Conservation (phyloP, 2,888 invertebrate species). For the Philhelius pedissequus region DNA sequence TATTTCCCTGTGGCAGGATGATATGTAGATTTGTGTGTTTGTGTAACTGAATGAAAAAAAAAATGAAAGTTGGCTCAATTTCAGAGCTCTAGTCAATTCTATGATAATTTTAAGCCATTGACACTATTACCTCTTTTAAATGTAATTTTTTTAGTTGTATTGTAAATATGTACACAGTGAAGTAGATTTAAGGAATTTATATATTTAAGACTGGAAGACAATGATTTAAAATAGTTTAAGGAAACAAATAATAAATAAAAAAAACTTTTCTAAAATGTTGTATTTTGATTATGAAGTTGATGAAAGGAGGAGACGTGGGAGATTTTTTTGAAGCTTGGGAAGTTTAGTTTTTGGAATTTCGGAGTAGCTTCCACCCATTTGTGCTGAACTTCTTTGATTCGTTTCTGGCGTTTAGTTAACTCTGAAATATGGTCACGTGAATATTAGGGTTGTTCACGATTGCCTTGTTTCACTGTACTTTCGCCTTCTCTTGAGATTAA, state of each 20-base stretch:
- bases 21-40: conserved; percentile 68
- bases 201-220: conserved; percentile 71
- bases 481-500: too few species aligned
- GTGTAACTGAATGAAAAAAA: not conserved
- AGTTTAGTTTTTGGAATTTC: too few species aligned
- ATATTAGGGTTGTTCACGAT: too few species aligned
- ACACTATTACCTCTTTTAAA: conserved; percentile 57
- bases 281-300: too few species aligned
- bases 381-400: too few species aligned
- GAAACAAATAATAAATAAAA: conserved; percentile 48
- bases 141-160: conserved; percentile 21
- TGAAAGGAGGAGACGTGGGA: too few species aligned
- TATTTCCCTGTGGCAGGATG: conserved; percentile 77
- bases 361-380: too few species aligned
- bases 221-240: conserved; percentile 69
- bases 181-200: not conserved
- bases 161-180: conserved; percentile 64
- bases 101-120: conserved; percentile 53
- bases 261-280: not conserved
- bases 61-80: not conserved
- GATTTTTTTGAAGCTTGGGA: too few species aligned
- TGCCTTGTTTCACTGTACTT: too few species aligned
- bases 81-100: conserved; percentile 52
- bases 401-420: too few species aligned
- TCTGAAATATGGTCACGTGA: too few species aligned